These are phyloP conservation scores for Malurus alboscapulatus DNA, from an alignment of 2,113 vertebrate genomes.

Conservation along the genomic window DNA sequence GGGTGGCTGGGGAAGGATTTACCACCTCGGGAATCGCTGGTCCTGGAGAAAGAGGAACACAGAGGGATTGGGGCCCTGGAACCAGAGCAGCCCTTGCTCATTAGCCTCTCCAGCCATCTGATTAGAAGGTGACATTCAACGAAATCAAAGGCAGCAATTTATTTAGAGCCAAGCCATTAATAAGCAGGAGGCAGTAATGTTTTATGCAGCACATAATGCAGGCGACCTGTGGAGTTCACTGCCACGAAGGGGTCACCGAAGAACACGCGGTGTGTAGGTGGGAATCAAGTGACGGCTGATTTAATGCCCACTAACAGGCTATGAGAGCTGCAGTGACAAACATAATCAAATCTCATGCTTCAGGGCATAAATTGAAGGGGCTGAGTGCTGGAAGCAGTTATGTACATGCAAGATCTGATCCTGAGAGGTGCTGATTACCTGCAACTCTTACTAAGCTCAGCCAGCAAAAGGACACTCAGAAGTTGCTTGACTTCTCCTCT, in stretches of 20 bases:
- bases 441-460: neutral
- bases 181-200: neutral
- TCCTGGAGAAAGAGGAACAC: neutral
- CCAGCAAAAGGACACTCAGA: neutral
- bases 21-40: accelerated
- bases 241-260: neutral
- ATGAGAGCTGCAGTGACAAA: conserved; percentile 25
- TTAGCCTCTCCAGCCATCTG: conserved; percentile 9
- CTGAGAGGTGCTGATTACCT: conserved; percentile 35
- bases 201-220: conserved; percentile 19
- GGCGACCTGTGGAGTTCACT: conserved; percentile 15
- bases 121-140: conserved; percentile 50
- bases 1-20: conserved; percentile 27
- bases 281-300: conserved; percentile 19
- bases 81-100: neutral
- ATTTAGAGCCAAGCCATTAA: conserved; percentile 27
- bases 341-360: conserved; percentile 61
- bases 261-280: neutral
- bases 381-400: neutral
- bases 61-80: neutral
- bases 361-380: conserved; percentile 49
- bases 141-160: conserved; percentile 23
- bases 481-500: neutral
- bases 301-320: conserved; percentile 38
- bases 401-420: neutral